Conservation (phyloP, 1,140 invertebrate genomes). For the Bombyx mandarina region DNA sequence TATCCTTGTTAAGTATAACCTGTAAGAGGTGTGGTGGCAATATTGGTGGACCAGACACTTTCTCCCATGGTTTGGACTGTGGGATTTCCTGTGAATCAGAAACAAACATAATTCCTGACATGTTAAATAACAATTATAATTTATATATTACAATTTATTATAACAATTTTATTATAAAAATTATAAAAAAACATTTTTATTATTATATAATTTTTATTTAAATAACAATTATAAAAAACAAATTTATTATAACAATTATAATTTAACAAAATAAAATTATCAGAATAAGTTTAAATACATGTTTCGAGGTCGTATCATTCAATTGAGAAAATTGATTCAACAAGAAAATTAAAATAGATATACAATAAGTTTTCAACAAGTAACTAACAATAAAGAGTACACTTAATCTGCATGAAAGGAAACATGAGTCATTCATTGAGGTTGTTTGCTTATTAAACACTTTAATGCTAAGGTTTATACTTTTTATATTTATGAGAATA, state of each 20-base stretch:
- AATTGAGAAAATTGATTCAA: no score
- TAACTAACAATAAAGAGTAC: no score
- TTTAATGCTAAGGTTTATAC: no score
- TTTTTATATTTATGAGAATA: no score
- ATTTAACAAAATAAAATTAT: neutral
- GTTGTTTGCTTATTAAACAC: no score
- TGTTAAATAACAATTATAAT: no score
- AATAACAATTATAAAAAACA: neutral
- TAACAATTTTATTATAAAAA: neutral
- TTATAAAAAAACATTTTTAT: neutral
- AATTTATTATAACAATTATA: neutral
- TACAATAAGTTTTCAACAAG: no score
- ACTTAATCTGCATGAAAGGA: no score
- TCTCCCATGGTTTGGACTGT: conserved; percentile 90
- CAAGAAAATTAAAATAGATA: no score
- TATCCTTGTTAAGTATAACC: conserved; percentile 99
- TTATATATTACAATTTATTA: no score
- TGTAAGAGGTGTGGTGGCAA: conserved; percentile 97
- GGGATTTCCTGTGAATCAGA: conserved; percentile 86
- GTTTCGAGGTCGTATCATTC: no score
- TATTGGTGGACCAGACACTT: conserved; percentile 94
- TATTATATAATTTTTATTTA: neutral
- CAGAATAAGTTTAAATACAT: neutral
- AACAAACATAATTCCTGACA: conserved; percentile 1
- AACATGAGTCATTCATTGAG: no score